Evolutionary conservation across 2,113 vertebrate species (phyloP), one percentile per base, ranked within the genome.

Genomic region (Labrus mixtus): DNA sequence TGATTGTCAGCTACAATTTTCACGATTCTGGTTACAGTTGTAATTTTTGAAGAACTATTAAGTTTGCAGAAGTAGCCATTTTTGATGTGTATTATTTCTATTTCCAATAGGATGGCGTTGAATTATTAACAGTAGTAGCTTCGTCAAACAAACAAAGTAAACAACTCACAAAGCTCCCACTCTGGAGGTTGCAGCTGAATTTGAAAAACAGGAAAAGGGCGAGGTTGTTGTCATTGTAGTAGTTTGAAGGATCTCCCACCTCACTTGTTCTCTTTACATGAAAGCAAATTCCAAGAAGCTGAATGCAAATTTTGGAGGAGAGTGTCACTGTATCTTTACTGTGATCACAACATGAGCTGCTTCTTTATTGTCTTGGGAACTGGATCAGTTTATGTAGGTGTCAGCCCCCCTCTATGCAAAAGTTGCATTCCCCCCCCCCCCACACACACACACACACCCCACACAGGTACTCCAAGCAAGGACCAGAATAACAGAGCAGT

Each of bases 281-380:
- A 83, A 84, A 81, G 74, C 5, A 73, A 76, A 51, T 59, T 20
- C 45, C 51, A 59, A 39, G 3, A n/a, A 69, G n/a, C 12, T 48
- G 58, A 79, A 85, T 75, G 71, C 51, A 76, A 74, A 80, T 78
- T 78, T 55, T 72, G 54, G 37, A 10, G 3, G 33, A 50, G 25
- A 62, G 60, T 77, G 67, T 72, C 69, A 67, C 22, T 69, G 75
- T 20, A 67, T 20, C 10, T 65, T 41, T 20, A 54, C 36, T 79
- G 9, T 81, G 45, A 84, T 78, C 68, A 39, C 10, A 33, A 43
- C 50, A 68, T 60, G 29, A 17, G 1, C 37, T 72, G 39, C 36
- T 79, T 78, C 3, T 81, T 54, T 74, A 84, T 87, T 64, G 79
- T 45, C 78, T 33, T 8, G 54, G 43, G 70, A 54, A 17, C 25